Percentiles rank a stretch among this genome's conserved stretches.
Evolutionary conservation across 2,113 vertebrate species (phyloP).

Genomic region (Acanthisitta chloris): DNA sequence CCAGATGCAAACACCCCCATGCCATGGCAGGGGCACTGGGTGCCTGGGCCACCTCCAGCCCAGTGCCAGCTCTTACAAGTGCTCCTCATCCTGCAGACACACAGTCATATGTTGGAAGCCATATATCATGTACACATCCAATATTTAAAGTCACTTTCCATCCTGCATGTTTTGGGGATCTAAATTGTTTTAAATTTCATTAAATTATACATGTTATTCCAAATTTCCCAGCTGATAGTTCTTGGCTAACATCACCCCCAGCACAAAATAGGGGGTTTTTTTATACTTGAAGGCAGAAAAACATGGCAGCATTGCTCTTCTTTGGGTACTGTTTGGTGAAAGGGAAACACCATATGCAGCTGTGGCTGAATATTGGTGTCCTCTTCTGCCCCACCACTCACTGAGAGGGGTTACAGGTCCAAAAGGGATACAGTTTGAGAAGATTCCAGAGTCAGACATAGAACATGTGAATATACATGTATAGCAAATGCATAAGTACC

Average conservation of each 20-base stretch:
- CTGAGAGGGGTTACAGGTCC: background rate
- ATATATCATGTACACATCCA: background rate
- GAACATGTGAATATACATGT: background rate
- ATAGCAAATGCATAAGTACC: background rate
- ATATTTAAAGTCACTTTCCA: background rate
- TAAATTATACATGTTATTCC: background rate
- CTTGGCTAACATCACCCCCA: background rate
- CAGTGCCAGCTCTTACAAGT: background rate
- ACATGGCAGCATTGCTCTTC: background rate
- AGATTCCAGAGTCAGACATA: background rate
- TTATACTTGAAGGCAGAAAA: background rate
- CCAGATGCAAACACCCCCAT: background rate
- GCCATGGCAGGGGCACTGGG: fast-evolving
- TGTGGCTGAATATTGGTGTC: background rate
- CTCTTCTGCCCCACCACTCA: background rate
- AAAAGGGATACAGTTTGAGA: background rate
- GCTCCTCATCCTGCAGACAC: background rate
- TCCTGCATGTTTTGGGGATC: background rate
- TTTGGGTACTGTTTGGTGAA: background rate
- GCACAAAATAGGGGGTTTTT: background rate
- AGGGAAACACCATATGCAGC: background rate
- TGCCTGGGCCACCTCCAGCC: background rate
- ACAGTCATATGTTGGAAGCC: background rate
- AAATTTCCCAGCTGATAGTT: background rate
- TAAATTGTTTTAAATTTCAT: background rate